Conservation (phyloP, 2,888 invertebrate species). For the Platypus cylindrus region DNA sequence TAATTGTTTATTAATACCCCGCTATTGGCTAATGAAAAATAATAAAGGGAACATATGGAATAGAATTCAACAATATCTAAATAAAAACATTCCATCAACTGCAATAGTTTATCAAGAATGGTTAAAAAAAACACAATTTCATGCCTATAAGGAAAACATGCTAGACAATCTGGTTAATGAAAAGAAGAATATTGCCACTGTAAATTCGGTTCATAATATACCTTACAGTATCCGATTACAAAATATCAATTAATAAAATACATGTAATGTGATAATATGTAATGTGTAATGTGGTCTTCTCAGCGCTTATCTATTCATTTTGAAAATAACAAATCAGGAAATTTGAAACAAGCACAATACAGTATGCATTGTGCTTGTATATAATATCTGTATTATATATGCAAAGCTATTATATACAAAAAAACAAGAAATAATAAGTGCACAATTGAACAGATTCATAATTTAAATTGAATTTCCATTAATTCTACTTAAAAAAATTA, state of each 20-base stretch:
- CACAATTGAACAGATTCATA: no score
- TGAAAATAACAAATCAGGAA: no score
- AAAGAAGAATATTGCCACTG: constrained; percentile 40
- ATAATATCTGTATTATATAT: no score
- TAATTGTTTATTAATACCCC: constrained; percentile 55
- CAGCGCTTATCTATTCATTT: no score
- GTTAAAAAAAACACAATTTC: constrained; percentile 42
- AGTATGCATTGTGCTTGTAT: no score
- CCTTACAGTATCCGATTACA: constrained; percentile 51
- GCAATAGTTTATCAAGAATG: constrained; percentile 45
- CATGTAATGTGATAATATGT: no score
- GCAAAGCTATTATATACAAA: no score
- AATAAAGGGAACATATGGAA: constrained; percentile 55
- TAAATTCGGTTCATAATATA: constrained; percentile 48
- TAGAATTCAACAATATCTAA: constrained; percentile 46
- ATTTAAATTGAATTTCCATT: no score
- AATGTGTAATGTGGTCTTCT: neutral
- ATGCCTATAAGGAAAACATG: constrained; percentile 39
- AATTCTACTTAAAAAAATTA: no score
- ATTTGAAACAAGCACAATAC: no score
- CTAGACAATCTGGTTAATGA: constrained; percentile 39
- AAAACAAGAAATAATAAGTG: no score
- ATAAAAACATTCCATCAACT: constrained; percentile 45
- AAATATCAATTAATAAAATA: no score
- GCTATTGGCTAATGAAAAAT: constrained; percentile 54